Percentiles rank a stretch among this genome's conserved stretches.
Conservation (phyloP, 1,140 invertebrate species). For the Nixonia krombeini region DNA sequence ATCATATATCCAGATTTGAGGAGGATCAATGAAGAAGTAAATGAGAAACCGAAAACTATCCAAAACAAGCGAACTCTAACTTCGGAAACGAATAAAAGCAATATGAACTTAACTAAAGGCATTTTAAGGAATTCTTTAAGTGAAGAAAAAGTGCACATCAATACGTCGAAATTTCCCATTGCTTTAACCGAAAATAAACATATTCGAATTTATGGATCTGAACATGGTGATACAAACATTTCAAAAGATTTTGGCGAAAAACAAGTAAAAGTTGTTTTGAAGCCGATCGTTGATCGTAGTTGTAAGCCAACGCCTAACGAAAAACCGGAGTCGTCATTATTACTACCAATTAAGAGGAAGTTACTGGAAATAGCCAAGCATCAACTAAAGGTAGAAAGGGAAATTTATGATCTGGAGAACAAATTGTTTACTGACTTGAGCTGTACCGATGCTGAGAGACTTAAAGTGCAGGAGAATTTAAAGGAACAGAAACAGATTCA, state of each 20-base stretch:
- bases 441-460: constrained; percentile 19
- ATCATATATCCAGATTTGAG: constrained; percentile 2
- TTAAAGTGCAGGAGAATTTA: constrained; percentile 20
- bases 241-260: not conserved
- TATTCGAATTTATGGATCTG: not conserved
- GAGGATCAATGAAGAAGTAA: constrained; percentile 2
- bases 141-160: not conserved
- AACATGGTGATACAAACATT: not conserved
- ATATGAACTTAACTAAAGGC: not conserved
- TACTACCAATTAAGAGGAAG: constrained; percentile 37
- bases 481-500: constrained; percentile 3
- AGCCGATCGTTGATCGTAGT: constrained; percentile 11
- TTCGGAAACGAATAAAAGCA: not conserved
- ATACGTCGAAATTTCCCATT: not conserved
- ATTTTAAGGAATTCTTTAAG: constrained; percentile 5
- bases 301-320: constrained; percentile 2
- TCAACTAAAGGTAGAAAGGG: constrained; percentile 39
- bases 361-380: constrained; percentile 33
- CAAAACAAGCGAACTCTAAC: not conserved
- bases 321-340: constrained; percentile 13
- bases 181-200: constrained; percentile 7
- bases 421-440: constrained; percentile 15
- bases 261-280: not conserved
- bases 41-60: not conserved
- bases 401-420: constrained; percentile 42